Base-by-base conservation (phyloP, 2,888 invertebrate species). In the Erpobdella octoculata region DNA sequence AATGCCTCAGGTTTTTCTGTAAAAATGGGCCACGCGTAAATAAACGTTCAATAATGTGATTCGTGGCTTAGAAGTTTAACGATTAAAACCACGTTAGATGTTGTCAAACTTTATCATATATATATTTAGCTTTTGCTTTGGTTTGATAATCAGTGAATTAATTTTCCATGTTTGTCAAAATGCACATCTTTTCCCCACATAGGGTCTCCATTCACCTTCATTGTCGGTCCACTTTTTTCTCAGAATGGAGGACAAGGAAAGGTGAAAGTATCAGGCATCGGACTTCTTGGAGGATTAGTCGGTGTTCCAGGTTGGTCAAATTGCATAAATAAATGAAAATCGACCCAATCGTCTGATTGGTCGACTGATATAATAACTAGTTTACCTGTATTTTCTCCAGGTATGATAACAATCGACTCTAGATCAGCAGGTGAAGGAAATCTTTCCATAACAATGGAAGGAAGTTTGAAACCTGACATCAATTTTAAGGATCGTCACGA, bases 181-280 rank as follows among this genome's bases (percentile, higher is more conserved):
- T 12, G 9, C 21, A 25, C 48, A 12, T 53, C 53, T 46, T 33
- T 25, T 21, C 9, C 35, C 15, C 28, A 25, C n/a, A 9, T 48
- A 73, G 91, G 96, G 77, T 95, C 94, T 61, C 96, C 96, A 70
- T 96, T 96, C 90, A 94, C 93, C 84, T 96, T 96, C 86, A 96
- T 96, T n/a, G 96, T 97, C 31, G 96, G 96, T 37, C 93, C 94
- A 1, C 86, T 96, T 75, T 88, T 90, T 8, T 35, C 38, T 21
- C 33, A 35, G n/a, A 28, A n/a, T 31, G 62, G 31, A 9, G 41
- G 68, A n/a, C 21, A 37, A 21, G 37, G 37, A 35, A 87, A 94
- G 78, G 95, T 97, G 0, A 94, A 95, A 83, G 95, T 96, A 2
- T 94, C 94, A 58, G 97, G 97, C 21, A 89, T 89, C 0, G 97